Evolutionary conservation across 1,140 invertebrate genomes (phyloP), one percentile per base, ranked within the genome.

Genomic region (Macrobrachium rosenbergii): DNA sequence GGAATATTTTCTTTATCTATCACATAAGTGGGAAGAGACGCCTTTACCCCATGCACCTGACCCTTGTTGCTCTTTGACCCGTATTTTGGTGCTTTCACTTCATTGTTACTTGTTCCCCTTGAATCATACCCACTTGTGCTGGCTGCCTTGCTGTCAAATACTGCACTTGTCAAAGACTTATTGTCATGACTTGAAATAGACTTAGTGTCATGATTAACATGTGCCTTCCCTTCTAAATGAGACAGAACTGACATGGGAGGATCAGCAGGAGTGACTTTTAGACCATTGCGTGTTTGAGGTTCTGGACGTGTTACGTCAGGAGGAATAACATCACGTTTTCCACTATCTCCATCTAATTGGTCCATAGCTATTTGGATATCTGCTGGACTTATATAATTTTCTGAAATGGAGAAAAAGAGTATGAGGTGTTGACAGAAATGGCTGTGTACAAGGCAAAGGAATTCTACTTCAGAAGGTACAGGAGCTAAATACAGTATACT

Each of bases 291-390:
- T 19, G 81, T 88, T 28, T 73, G 83, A 11, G 89, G 89, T 60
- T 90, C 89, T 10, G 89, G 89, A 60, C 87, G 77, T 28, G 89
- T 90, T 12, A 90, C 89, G 63, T 90, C 89, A 16, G 89, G 89
- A 21, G 89, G 89, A 73, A 85, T 90, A 10, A 88, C 82, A 60
- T 90, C 89, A 11, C 64, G 62, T 64, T 90, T 90, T 43, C 82
- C 87, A 83, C 75, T 82, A 23, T 90, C 87, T 43, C 59, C 83
- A 63, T 89, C 89, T 43, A 88, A 67, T 59, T 89, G 89, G 76
- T 89, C 89, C 87, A 89, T 86, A n/a, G 89, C 89, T 45, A 89
- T 81, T 73, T 89, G 89, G 19, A 89, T 88, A 76, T 89, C 89
- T 12, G 83, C 76, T 58, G 89, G 37, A 73, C 89, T 89, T 0